Evolutionary conservation across 2,797 vertebrate species (phyloP), one percentile per base, ranked within the genome.

Genomic region (Notoglanidium macrostoma): DNA sequence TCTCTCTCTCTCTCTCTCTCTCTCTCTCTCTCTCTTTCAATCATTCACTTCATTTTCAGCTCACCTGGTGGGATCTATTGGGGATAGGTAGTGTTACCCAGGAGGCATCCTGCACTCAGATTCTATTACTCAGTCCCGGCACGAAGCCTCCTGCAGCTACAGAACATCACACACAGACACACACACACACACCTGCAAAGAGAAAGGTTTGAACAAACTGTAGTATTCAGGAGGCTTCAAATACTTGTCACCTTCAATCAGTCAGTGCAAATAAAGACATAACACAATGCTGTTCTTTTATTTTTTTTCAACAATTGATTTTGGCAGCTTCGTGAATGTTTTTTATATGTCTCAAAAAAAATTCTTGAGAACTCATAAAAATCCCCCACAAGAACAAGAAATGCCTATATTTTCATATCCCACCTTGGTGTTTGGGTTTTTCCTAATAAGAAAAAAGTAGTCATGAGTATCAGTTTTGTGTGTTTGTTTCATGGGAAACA

Each of bases 41-140:
- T 88, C 87, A 82, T 85, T 85, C 77, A 67, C 32, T 82, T 51
- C 49, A 82, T 85, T 85, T 80, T 85, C 46, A 85, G 81, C 83
- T 59, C 54, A 85, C 85, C 51, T 57, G 63, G 61, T 49, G 8
- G 59, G 59, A 65, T 82, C 79, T 82, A 19, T 65, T 70, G 29
- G 57, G 87, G 57, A 74, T 44, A 54, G 77, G 46, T 88, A 65
- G 84, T 88, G 77, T 88, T 88, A 89, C 85, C 80, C 80, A 86
- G 81, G 72, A 86, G 81, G 51, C 54, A 84, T 89, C 57, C 81
- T 84, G 59, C 10, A n/a, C 82, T 78, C 61, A 86, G 79, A 86
- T 86, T 86, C 87, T 86, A 88, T 86, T 86, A 83, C 85, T 44
- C 55, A 55, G 61, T 77, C 46, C 51, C 32, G 44, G n/a, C 54